Evolutionary conservation across 1,140 invertebrate species (phyloP).

Genomic region (Vanessa tameamea): DNA sequence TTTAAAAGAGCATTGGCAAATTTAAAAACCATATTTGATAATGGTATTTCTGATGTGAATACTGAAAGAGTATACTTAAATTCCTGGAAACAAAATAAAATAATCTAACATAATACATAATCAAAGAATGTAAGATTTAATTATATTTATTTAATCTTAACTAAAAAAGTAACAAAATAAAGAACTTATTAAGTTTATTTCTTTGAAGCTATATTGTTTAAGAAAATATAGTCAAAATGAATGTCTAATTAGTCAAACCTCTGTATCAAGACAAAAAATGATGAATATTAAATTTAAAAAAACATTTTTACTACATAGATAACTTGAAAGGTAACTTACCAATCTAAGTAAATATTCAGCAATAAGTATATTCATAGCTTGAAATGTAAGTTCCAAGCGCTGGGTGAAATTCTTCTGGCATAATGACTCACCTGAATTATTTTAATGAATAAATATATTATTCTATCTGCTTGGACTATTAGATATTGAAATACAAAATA

Average conservation of each 20-base stretch:
- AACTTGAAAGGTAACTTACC: slow-evolving; percentile 44
- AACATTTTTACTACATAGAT: too few species aligned
- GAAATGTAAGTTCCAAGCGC: slow-evolving; percentile 72
- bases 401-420: slow-evolving; percentile 66
- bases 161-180: too few species aligned
- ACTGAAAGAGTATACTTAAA: slow-evolving; percentile 82
- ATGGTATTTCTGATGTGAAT: slow-evolving; percentile 81
- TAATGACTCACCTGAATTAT: slow-evolving; percentile 52
- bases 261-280: too few species aligned
- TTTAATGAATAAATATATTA: neutral
- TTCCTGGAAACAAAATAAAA: slow-evolving; percentile 59
- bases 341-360: slow-evolving; percentile 80
- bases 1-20: slow-evolving; percentile 58
- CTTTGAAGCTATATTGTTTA: too few species aligned
- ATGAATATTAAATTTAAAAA: too few species aligned
- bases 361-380: slow-evolving; percentile 82
- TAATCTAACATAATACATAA: neutral
- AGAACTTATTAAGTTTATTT: too few species aligned
- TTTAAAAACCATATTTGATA: slow-evolving; percentile 72
- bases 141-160: too few species aligned
- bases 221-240: too few species aligned
- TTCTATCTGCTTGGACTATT: too few species aligned
- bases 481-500: too few species aligned
- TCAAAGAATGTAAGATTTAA: neutral
- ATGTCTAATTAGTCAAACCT: too few species aligned